Percentiles rank a stretch among this genome's conserved stretches.
phyloP scores from a whole-genome alignment of 53 echinoderm and acorn worm species.

The Patiria pectinifera region DNA sequence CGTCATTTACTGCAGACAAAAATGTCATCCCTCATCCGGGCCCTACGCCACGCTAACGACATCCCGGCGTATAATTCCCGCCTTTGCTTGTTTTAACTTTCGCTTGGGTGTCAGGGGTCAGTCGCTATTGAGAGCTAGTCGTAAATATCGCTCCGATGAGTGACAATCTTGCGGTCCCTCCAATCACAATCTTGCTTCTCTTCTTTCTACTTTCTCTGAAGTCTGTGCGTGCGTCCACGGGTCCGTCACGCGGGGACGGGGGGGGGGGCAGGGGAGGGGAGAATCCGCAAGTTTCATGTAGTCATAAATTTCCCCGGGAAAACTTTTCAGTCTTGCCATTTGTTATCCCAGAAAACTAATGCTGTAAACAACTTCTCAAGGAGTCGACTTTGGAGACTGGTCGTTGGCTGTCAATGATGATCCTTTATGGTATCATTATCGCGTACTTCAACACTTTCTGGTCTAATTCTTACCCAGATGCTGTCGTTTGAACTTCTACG shows the following conservation, averaged over 20 bases:
- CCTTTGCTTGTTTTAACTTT: constrained; percentile 64
- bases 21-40: constrained; percentile 54
- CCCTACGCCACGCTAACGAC: constrained; percentile 42
- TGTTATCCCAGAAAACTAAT: constrained; percentile 58
- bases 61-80: constrained; percentile 48
- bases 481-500: neutral
- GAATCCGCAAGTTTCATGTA: constrained; percentile 21
- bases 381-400: neutral
- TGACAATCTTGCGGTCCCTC: constrained; percentile 1
- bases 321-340: constrained; percentile 51
- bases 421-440: constrained; percentile 1
- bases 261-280: neutral
- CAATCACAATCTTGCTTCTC: constrained; percentile 1
- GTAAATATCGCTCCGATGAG: constrained; percentile 55
- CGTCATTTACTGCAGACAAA: constrained; percentile 43
- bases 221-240: neutral
- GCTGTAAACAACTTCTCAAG: constrained; percentile 35
- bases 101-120: constrained; percentile 52
- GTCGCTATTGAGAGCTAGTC: constrained; percentile 51
- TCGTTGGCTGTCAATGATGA: neutral
- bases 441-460: neutral
- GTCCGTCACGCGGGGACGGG: neutral
- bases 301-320: constrained; percentile 44
- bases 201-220: neutral
- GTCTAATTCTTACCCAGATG: neutral